phyloP scores from a whole-genome alignment of 2,113 vertebrate genomes.

The Pachyramphus minor region DNA sequence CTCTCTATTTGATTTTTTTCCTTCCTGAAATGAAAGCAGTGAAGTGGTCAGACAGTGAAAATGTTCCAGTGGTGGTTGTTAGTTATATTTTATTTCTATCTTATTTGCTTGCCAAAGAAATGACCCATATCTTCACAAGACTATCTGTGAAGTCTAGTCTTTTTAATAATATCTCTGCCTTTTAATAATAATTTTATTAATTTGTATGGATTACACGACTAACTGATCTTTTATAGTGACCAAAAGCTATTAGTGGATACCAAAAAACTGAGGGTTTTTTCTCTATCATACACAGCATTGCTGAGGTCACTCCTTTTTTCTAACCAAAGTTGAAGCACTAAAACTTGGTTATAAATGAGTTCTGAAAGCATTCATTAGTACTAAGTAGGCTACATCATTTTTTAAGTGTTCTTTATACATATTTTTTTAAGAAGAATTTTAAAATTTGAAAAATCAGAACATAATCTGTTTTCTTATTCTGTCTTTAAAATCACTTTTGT shows the following conservation, averaged over 20 bases:
- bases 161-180: neutral
- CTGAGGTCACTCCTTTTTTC: neutral
- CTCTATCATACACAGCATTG: too few relatives aligned
- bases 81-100: neutral
- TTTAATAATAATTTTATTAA: neutral
- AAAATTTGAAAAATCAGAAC: neutral
- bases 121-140: neutral
- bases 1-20: neutral
- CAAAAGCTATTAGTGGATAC: neutral
- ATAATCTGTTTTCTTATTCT: neutral
- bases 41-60: neutral
- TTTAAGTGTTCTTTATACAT: neutral
- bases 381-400: neutral
- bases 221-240: neutral
- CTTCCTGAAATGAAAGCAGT: neutral
- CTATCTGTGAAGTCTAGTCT: neutral
- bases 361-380: neutral
- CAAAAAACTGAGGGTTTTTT: accelerated
- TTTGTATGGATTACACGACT: neutral
- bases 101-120: neutral
- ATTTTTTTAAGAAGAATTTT: neutral
- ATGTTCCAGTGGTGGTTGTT: accelerated
- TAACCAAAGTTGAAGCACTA: neutral
- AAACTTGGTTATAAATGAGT: neutral
- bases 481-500: neutral